Percentiles rank a stretch among this genome's conserved stretches.
These are phyloP conservation scores for Sebastes alutus DNA, from an alignment of 2,797 vertebrate genomes.

Conservation along the genomic window DNA sequence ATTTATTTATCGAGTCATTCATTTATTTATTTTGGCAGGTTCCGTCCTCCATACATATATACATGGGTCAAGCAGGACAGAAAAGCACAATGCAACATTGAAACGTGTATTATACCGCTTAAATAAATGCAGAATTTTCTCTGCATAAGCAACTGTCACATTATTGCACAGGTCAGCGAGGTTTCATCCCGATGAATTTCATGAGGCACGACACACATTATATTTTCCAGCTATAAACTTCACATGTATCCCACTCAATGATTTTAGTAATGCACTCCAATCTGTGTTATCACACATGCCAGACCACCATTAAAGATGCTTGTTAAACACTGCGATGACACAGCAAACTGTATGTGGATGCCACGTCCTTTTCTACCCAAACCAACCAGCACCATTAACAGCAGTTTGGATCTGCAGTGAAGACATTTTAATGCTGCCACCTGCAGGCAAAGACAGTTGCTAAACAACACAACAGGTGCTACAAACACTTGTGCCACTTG, in stretches of 20 bases:
- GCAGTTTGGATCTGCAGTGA: neutral
- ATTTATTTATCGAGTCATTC: no score
- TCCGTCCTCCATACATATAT: no score
- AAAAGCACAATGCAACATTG: neutral
- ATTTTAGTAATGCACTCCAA: slow-evolving; percentile 14
- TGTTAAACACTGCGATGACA: slow-evolving; percentile 6
- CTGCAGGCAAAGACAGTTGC: neutral
- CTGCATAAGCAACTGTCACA: neutral
- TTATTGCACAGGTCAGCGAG: neutral
- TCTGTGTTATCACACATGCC: slow-evolving; percentile 42
- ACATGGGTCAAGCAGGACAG: neutral
- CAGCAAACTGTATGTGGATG: neutral
- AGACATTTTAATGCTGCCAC: neutral
- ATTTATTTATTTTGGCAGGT: no score
- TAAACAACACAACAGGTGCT: neutral
- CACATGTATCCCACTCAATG: neutral
- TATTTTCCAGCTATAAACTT: slow-evolving; percentile 28
- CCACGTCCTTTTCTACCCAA: neutral
- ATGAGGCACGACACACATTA: slow-evolving; percentile 5
- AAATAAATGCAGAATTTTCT: neutral
- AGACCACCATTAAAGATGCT: slow-evolving; percentile 17
- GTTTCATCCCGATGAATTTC: neutral
- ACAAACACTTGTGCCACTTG: neutral
- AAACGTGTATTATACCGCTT: neutral
- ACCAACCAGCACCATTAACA: neutral